Conservation (phyloP, 2,888 invertebrate species). For the Schizotus pectinicornis region DNA sequence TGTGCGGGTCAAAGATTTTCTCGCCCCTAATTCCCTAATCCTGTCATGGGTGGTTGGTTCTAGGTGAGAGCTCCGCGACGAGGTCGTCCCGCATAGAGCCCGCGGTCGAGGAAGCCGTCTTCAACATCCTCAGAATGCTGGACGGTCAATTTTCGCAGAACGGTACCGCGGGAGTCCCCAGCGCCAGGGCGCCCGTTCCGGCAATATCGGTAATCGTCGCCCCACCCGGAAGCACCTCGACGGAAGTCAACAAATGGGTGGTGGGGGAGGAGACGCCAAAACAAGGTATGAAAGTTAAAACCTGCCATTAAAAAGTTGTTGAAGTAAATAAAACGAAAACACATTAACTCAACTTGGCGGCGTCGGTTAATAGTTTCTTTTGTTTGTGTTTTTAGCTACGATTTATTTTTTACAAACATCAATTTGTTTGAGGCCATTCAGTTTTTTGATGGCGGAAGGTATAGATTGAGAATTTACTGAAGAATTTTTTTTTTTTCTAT, state of each 20-base stretch:
- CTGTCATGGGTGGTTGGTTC: too few relatives aligned
- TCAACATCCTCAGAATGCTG: conserved; percentile 24
- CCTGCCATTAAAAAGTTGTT: too few relatives aligned
- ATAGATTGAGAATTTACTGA: neutral
- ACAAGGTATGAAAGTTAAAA: conserved; percentile 2
- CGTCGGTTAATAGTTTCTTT: too few relatives aligned
- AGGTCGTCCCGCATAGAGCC: conserved; percentile 10
- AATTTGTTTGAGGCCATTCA: too few relatives aligned
- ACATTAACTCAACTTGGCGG: too few relatives aligned
- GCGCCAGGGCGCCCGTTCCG: neutral
- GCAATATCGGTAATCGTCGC: conserved; percentile 23
- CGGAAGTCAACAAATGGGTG: conserved; percentile 2
- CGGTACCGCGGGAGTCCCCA: neutral
- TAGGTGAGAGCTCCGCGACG: neutral
- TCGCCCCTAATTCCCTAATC: too few relatives aligned
- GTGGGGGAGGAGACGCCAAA: neutral
- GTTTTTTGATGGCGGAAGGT: neutral
- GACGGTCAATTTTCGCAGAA: conserved; percentile 18
- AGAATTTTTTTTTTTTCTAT: conserved; percentile 3
- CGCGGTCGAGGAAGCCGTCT: conserved; percentile 10
- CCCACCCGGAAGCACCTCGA: conserved; percentile 1
- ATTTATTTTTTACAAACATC: too few relatives aligned
- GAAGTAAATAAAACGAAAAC: too few relatives aligned
- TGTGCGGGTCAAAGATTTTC: too few relatives aligned
- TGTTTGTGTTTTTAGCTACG: too few relatives aligned